These are phyloP conservation scores for Takifugu bimaculatus DNA, from an alignment of 2,113 vertebrate species.

Conservation along the genomic window DNA sequence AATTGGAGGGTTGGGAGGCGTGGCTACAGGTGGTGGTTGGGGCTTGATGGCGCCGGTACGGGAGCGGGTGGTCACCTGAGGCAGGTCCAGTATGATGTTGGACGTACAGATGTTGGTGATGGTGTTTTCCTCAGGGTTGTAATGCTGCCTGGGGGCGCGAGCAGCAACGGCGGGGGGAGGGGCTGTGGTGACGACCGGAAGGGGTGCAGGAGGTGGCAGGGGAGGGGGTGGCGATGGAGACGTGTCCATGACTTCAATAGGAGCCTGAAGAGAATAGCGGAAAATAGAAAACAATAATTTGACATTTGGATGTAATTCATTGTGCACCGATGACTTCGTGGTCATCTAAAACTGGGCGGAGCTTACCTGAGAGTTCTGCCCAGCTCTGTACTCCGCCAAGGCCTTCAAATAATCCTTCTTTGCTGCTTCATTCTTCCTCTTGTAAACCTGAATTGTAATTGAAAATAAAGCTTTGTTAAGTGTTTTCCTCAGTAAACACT, in stretches of 20 bases:
- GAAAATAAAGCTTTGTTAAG: too few relatives aligned
- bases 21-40: slow-evolving; percentile 46
- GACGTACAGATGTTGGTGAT: slow-evolving; percentile 82
- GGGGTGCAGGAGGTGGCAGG: slow-evolving; percentile 32
- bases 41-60: slow-evolving; percentile 71
- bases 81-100: slow-evolving; percentile 79
- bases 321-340: too few relatives aligned
- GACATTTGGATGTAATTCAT: neutral
- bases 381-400: slow-evolving; percentile 80
- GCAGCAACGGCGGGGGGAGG: neutral
- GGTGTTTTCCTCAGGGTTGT: slow-evolving; percentile 76
- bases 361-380: slow-evolving; percentile 79
- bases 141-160: slow-evolving; percentile 53
- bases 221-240: slow-evolving; percentile 58
- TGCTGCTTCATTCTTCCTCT: slow-evolving; percentile 86
- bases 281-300: neutral
- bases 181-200: neutral
- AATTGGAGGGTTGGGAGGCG: slow-evolving; percentile 51
- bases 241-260: slow-evolving; percentile 71
- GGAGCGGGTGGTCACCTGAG: slow-evolving; percentile 74
- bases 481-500: too few relatives aligned
- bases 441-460: slow-evolving; percentile 78
- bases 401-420: slow-evolving; percentile 89
- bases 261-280: slow-evolving; percentile 9
- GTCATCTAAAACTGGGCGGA: neutral